Evolutionary conservation across 2,888 invertebrate species (phyloP), one percentile per base, ranked within the genome.

Genomic region (Dyspetes luteomarginatus): DNA sequence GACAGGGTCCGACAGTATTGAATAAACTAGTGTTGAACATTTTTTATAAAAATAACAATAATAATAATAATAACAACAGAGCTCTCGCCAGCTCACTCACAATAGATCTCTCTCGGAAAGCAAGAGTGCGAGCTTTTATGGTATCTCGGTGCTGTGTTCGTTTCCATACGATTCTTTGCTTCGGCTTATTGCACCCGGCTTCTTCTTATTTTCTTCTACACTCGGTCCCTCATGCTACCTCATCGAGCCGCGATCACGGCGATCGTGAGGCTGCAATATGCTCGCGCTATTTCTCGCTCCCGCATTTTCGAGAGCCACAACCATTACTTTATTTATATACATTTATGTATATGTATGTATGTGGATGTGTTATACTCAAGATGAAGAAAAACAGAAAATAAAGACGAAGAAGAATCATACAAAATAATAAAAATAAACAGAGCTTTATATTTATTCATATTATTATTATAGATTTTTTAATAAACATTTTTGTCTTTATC

Each of bases 191-290:
- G 74, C 48, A 65, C 72, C 58, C 41, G 50, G 62, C 64, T 73
- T 60, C 68, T 48, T 82, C 64, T 78, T 81, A 30, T 74, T 78
- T 73, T 72, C 76, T 86, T 65, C 52, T 17, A 17, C 84, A 19
- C 30, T 77, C 41, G 19, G 9, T 4, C 26, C 43, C 9, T 28
- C 67, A 56, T 56, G 28, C 43, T 45, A 64, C 41, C 58, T 75
- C 78, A 87, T 87, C 86, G 83, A 81, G 55, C 30, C 28, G 15
- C 28, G 84, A 86, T 87, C 83, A 81, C 69, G 28, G 78, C 82
- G 84, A 88, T 89, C 88, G 86, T 86, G 86, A 85, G 87, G 84
- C 84, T 86, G 85, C 86, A 87, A 64, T 78, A 81, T 77, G 84
- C 79, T 60, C 65, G 62, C 69, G 55, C 65, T 72, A 74, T 83